Percentiles rank a stretch among this genome's conserved stretches.
Evolutionary conservation across 2,888 invertebrate genomes (phyloP).

Genomic region (Invenusta paracnida): DNA sequence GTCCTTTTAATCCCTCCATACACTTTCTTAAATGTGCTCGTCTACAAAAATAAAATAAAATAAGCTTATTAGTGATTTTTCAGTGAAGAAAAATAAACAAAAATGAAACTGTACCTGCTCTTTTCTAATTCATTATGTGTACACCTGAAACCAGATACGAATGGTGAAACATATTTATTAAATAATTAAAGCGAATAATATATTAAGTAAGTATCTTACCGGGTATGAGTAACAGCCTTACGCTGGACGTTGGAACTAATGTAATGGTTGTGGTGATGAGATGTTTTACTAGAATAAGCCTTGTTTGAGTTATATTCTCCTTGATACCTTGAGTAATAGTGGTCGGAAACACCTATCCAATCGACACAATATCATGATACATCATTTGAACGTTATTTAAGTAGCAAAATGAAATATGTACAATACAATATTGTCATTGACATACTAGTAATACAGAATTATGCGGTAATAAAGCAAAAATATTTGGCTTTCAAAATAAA

Average conservation of each 20-base stretch:
- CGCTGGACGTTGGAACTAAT: background rate
- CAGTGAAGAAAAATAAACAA: background rate
- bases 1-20: slow-evolving; percentile 33
- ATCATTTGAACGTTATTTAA: no score
- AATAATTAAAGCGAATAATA: no score
- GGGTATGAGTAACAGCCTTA: background rate
- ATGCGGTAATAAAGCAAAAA: no score
- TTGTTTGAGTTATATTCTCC: background rate
- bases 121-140: slow-evolving; percentile 26
- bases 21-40: slow-evolving; percentile 33
- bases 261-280: background rate
- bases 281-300: background rate
- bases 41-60: background rate
- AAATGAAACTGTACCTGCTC: background rate
- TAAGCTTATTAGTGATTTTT: background rate
- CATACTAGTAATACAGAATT: no score
- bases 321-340: background rate
- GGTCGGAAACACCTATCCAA: background rate
- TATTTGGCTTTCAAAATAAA: no score
- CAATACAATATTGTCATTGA: no score
- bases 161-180: no score
- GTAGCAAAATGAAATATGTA: no score
- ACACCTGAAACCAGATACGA: background rate
- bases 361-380: no score
- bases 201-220: background rate